Percentiles rank a stretch among this genome's conserved stretches.
Conservation (phyloP, 2,888 invertebrate genomes). For the Rosalia funebris region DNA sequence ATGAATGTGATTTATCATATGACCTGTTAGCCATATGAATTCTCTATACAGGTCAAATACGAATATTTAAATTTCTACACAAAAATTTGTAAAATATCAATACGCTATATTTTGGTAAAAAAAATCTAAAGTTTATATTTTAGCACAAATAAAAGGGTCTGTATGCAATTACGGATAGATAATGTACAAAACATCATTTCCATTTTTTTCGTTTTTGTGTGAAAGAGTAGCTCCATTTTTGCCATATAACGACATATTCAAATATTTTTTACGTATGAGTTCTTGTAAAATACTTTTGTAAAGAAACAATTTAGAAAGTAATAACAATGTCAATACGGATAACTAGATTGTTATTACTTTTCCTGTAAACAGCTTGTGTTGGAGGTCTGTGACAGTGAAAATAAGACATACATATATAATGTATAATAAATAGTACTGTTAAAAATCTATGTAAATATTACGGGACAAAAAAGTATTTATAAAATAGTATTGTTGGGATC, state of each 20-base stretch:
- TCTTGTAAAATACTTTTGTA: conserved; percentile 53
- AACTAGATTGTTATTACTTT: conserved; percentile 51
- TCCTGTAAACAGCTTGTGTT: conserved; percentile 48
- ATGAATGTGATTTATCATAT: conserved; percentile 50
- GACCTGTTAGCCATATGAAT: conserved; percentile 45
- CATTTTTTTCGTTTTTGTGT: conserved; percentile 51
- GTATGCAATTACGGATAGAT: conserved; percentile 51
- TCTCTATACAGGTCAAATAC: conserved; percentile 58
- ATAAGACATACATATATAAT: conserved; percentile 42
- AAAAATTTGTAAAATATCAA: conserved; percentile 56
- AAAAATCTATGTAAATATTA: conserved; percentile 58
- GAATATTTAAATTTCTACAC: conserved; percentile 57
- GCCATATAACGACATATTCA: conserved; percentile 33
- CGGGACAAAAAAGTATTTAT: conserved; percentile 58
- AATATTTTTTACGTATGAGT: conserved; percentile 53
- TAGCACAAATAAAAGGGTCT: conserved; percentile 58
- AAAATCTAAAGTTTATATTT: conserved; percentile 59
- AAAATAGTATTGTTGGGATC: conserved; percentile 60
- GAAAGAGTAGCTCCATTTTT: conserved; percentile 36
- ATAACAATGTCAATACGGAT: conserved; percentile 42
- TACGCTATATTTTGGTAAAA: conserved; percentile 61
- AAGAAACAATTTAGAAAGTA: conserved; percentile 37
- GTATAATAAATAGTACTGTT: conserved; percentile 54
- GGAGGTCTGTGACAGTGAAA: conserved; percentile 53
- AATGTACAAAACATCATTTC: conserved; percentile 56